Base-by-base conservation (phyloP, 1,140 invertebrate genomes). In the Euglossa dilemma region DNA sequence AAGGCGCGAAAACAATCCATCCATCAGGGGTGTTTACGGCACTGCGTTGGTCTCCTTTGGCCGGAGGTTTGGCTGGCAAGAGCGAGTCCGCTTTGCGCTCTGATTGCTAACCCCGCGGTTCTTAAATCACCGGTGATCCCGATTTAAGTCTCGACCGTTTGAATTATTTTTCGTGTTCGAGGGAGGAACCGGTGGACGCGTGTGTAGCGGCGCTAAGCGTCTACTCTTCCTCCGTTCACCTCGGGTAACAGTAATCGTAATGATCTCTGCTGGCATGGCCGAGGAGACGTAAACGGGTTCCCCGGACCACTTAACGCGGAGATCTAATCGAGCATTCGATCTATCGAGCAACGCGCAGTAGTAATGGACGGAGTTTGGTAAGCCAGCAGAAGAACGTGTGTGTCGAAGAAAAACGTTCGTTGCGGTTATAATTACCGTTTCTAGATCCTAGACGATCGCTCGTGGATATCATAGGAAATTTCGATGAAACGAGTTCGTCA, bases 1-100 rank as follows among this genome's bases (percentile, higher is more conserved):
- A 90, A 89, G 89, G 87, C 91, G 85, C 90, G 91, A 91, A 91
- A 91, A 91, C 91, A 91, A 87, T 91, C 90, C 91, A 91, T 91
- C 90, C 88, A 90, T 91, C 89, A 91, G 90, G 82, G 45, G 56
- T 91, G 89, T 92, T 92, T 92, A 92, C 91, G 67, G 82, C 72
- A 76, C 36, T 47, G 77, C 82, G 81, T 61, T 69, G 78, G 67
- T 84, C 81, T 84, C 78, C 84, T 47, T 67, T 78, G 64, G 63
- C 20, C 20, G 56, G 23, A 74, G 70, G 73, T 16, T n/a, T 69
- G 52, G 52, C 61, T 80, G 69, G 78, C 54, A 69, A 80, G 16
- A 36, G 77, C 25, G 20, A 73, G 69, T 28, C 9, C 78, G 74
- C 74, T 82, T 82, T 71, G 80, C 83, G 85, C 87, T 88, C 87